Evolutionary conservation across 2,113 vertebrate genomes (phyloP).

Genomic region (Ageneiosus marmoratus): DNA sequence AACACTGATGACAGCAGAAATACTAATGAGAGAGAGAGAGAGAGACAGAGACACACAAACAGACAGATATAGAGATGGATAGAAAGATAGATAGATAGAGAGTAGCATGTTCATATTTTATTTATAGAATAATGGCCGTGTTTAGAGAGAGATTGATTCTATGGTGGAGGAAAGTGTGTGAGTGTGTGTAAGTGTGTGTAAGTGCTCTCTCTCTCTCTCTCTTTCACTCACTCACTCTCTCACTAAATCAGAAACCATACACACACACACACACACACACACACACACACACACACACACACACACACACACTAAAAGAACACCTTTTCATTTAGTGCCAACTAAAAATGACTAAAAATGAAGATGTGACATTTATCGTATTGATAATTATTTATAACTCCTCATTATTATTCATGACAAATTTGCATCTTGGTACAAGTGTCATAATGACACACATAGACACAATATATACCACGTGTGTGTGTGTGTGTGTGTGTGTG

Average conservation of each 20-base stretch:
- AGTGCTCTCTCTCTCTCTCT: not conserved
- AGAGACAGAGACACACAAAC: not conserved
- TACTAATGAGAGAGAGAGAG: not conserved
- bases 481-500: constrained; percentile 21
- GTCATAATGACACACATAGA: constrained; percentile 17
- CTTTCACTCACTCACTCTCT: not conserved
- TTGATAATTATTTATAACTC: constrained; percentile 26
- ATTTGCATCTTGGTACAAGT: constrained; percentile 41
- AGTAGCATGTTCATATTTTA: constrained; percentile 36
- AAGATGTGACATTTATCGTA: constrained; percentile 33
- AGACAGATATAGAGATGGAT: not conserved
- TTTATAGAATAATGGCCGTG: constrained; percentile 38
- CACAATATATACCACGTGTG: not conserved
- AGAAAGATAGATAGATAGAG: not conserved
- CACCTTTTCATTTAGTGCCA: not conserved
- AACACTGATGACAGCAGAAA: not conserved
- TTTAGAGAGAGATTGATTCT: constrained; percentile 24
- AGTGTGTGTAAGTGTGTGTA: not conserved
- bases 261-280: not conserved
- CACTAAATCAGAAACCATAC: not conserved
- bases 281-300: too few species aligned
- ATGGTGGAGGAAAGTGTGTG: not conserved
- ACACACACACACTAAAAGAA: constrained; percentile 1
- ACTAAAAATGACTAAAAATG: not conserved
- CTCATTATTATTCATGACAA: constrained; percentile 43